These are phyloP conservation scores for Hetaerina titia DNA, from an alignment of 2,888 invertebrate species.

Conservation along the genomic window DNA sequence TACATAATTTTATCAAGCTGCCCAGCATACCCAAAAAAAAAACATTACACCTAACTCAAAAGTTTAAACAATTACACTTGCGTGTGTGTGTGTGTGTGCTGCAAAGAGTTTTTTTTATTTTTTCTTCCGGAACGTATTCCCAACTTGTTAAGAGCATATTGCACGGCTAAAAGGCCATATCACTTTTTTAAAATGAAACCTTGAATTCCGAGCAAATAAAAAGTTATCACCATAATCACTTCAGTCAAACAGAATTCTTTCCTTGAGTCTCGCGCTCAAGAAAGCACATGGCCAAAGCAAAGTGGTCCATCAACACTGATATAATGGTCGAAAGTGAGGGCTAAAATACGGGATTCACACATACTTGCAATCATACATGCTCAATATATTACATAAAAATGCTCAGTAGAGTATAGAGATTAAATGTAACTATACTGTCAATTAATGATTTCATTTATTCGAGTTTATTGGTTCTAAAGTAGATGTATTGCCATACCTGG, in stretches of 20 bases:
- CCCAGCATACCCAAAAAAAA: slow-evolving; percentile 40
- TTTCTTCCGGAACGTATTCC: slow-evolving; percentile 1
- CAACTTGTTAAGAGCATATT: slow-evolving; percentile 50
- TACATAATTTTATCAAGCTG: slow-evolving; percentile 20
- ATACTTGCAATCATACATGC: slow-evolving; percentile 54
- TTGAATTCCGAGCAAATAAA: slow-evolving; percentile 33
- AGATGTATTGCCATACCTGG: slow-evolving; percentile 9
- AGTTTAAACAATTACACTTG: slow-evolving; percentile 41
- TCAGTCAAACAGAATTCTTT: slow-evolving; percentile 34
- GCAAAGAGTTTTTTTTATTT: slow-evolving; percentile 34
- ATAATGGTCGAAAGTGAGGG: slow-evolving; percentile 54
- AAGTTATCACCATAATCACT: slow-evolving; percentile 39
- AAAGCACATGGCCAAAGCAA: slow-evolving; percentile 43
- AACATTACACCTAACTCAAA: slow-evolving; percentile 35
- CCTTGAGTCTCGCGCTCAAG: slow-evolving; percentile 50
- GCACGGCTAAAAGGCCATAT: slow-evolving; percentile 37
- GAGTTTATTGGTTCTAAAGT: slow-evolving; percentile 39
- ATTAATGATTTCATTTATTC: slow-evolving; percentile 25
- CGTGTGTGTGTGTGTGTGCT: slow-evolving; percentile 1
- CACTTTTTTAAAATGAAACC: slow-evolving; percentile 43
- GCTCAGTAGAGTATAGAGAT: slow-evolving; percentile 45
- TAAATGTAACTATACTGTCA: slow-evolving; percentile 51
- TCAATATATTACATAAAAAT: slow-evolving; percentile 61
- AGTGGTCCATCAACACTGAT: slow-evolving; percentile 58
- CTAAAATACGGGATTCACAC: slow-evolving; percentile 54